These are phyloP conservation scores for Trididemnum clinides DNA, from an alignment of 23 tunicate species.

Conservation along the genomic window DNA sequence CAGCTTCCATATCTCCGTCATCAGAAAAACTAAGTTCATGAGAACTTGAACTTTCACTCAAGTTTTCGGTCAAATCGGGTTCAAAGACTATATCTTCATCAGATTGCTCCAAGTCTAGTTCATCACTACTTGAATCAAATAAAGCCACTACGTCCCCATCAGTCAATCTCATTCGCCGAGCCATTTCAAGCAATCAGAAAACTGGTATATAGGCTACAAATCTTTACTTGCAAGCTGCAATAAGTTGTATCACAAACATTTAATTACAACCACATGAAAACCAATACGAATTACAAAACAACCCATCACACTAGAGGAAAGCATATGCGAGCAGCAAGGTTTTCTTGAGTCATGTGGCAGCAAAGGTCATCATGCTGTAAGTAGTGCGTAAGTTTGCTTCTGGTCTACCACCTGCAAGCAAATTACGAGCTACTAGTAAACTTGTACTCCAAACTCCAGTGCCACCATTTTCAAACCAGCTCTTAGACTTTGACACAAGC, in stretches of 20 bases:
- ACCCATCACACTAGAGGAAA: constrained; percentile 8
- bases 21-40: constrained; percentile 12
- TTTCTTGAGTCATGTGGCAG: constrained; percentile 12
- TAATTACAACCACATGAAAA: neutral
- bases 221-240: no score
- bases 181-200: constrained; percentile 13
- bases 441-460: neutral
- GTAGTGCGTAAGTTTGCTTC: neutral
- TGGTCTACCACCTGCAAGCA: constrained; percentile 13
- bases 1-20: constrained; percentile 36
- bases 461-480: no score
- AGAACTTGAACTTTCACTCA: constrained; percentile 31
- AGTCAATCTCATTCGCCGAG: neutral
- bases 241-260: neutral
- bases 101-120: neutral
- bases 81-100: constrained; percentile 22
- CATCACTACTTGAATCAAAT: constrained; percentile 31
- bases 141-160: constrained; percentile 6
- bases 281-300: neutral
- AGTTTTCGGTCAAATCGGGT: constrained; percentile 15
- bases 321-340: constrained; percentile 21
- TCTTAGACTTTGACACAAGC: neutral
- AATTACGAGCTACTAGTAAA: constrained; percentile 16
- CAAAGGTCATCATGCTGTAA: constrained; percentile 2
- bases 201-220: neutral